These are phyloP conservation scores for Rhopalosiphum padi DNA, from an alignment of 1,140 invertebrate species.

Conservation along the genomic window DNA sequence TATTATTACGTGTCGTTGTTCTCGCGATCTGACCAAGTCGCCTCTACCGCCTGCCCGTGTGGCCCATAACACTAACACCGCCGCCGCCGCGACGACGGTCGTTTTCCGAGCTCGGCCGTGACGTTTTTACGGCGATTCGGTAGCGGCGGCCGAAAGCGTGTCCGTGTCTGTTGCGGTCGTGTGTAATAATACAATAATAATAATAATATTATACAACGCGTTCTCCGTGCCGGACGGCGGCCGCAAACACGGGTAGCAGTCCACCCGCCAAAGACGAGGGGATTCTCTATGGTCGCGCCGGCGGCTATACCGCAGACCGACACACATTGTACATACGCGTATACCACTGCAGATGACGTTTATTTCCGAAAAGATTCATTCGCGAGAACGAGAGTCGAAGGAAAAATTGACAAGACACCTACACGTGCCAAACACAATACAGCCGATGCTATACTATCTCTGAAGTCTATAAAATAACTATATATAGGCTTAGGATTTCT, in stretches of 20 bases:
- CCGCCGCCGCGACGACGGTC: too few species aligned
- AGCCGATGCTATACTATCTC: too few species aligned
- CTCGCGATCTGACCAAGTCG: too few species aligned
- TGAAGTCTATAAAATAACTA: too few species aligned
- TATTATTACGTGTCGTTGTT: not conserved
- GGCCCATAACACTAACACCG: too few species aligned
- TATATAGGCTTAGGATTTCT: too few species aligned
- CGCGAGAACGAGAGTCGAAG: too few species aligned
- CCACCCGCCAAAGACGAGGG: not conserved
- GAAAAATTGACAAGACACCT: too few species aligned
- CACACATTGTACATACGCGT: not conserved
- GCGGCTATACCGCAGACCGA: not conserved
- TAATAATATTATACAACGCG: not conserved
- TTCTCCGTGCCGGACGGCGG: not conserved
- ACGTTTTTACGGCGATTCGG: constrained; percentile 17
- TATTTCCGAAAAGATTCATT: too few species aligned
- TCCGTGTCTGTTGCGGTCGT: not conserved
- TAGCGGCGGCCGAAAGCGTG: not conserved
- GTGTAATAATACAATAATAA: not conserved
- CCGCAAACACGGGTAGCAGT: not conserved
- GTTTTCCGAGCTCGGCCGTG: not conserved
- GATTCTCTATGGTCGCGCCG: not conserved
- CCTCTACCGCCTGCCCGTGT: too few species aligned
- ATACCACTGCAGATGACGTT: too few species aligned
- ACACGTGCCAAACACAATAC: too few species aligned